A percentile compares a stretch with the other conserved stretches of the same genome.
phyloP scores from a whole-genome alignment of 2,113 vertebrate genomes.

The Spheniscus mendiculus region DNA sequence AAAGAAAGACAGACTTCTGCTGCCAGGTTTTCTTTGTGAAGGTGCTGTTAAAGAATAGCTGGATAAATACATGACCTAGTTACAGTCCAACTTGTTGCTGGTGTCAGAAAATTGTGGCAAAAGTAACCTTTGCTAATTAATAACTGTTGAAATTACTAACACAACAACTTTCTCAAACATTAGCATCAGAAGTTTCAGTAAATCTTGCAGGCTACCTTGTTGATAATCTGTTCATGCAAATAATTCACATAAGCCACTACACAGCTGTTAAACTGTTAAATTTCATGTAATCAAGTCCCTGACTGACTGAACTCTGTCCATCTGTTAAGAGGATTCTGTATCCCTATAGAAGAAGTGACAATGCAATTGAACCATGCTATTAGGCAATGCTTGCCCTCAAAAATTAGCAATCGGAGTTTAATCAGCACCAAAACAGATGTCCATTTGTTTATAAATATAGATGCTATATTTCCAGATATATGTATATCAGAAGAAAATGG shows the following conservation, averaged over 20 bases:
- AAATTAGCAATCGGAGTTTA: not conserved
- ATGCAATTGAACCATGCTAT: not conserved
- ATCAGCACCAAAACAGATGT: not conserved
- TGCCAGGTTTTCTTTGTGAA: not conserved
- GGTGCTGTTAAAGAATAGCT: not conserved
- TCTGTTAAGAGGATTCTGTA: not conserved
- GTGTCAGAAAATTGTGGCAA: not conserved
- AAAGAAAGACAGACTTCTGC: not conserved
- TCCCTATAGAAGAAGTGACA: not conserved
- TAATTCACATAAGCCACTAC: not conserved
- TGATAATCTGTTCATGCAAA: not conserved
- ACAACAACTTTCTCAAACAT: not conserved
- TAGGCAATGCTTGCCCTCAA: not conserved
- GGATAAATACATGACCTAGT: not conserved
- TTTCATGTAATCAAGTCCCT: not conserved
- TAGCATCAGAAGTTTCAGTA: not conserved
- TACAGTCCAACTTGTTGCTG: not conserved
- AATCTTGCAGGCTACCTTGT: not conserved
- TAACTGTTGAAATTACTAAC: not conserved
- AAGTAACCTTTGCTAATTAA: not conserved
- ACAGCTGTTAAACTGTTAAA: not conserved
- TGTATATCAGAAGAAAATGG: not conserved
- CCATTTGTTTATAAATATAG: not conserved
- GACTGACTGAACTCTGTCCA: not conserved
- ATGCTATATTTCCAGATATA: not conserved